Conservation (phyloP, 2,113 vertebrate species). For the Channa argus region DNA sequence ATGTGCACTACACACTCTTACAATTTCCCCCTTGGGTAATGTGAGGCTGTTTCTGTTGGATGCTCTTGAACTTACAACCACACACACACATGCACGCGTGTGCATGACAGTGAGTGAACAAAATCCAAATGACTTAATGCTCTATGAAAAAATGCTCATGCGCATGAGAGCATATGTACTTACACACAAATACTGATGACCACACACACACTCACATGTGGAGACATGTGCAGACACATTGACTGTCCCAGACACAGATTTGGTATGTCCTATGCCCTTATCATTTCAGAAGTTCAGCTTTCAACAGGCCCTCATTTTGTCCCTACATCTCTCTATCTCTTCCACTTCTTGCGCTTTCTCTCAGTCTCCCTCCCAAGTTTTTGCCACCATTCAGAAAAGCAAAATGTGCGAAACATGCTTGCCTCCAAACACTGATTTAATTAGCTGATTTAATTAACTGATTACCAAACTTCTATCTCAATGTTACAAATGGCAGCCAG, state of each 20-base stretch:
- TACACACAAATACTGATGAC: not conserved
- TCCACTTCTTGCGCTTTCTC: slow-evolving; percentile 6
- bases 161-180: not conserved
- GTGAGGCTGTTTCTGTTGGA: slow-evolving; percentile 62
- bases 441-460: slow-evolving; percentile 84
- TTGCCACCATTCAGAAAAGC: slow-evolving; percentile 72
- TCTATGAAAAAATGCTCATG: slow-evolving; percentile 20
- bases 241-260: not conserved
- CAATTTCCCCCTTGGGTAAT: slow-evolving; percentile 49
- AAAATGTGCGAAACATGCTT: slow-evolving; percentile 70
- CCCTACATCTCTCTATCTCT: slow-evolving; percentile 20
- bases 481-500: slow-evolving; percentile 72
- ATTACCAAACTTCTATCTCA: slow-evolving; percentile 79
- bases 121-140: slow-evolving; percentile 61
- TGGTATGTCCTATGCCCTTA: slow-evolving; percentile 24
- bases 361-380: slow-evolving; percentile 29
- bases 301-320: slow-evolving; percentile 63
- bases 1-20: slow-evolving; percentile 39
- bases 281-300: slow-evolving; percentile 54
- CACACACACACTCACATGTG: slow-evolving; percentile 12
- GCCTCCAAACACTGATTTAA: slow-evolving; percentile 80
- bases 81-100: too few relatives aligned
- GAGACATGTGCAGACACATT: not conserved
- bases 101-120: not conserved
- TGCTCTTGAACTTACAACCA: slow-evolving; percentile 48